Evolutionary conservation across 2,888 invertebrate species (phyloP).

Genomic region (Coenonympha glycerion): DNA sequence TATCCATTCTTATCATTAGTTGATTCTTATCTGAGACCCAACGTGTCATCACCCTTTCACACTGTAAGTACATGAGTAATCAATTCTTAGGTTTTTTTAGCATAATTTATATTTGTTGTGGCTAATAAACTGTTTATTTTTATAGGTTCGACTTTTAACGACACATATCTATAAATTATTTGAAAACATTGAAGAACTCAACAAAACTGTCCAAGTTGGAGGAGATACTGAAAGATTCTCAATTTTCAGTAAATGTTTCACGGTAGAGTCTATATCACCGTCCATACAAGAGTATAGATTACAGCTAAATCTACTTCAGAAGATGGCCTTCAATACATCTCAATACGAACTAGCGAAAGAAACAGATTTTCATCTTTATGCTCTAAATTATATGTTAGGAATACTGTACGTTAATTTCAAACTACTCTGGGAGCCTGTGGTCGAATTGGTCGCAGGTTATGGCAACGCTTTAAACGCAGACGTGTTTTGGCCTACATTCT

Average conservation of each 20-base stretch:
- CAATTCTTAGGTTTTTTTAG: background rate
- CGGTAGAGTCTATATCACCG: conserved; percentile 82
- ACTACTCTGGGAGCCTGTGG: conserved; percentile 89
- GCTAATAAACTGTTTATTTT: background rate
- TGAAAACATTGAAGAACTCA: conserved; percentile 70
- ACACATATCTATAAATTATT: conserved; percentile 84
- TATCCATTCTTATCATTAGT: conserved; percentile 62
- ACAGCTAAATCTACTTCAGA: conserved; percentile 83
- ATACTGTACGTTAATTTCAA: conserved; percentile 90
- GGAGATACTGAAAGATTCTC: conserved; percentile 62
- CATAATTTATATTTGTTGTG: background rate
- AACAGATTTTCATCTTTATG: conserved; percentile 77
- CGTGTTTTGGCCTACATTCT: conserved; percentile 85
- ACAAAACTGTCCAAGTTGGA: conserved; percentile 49
- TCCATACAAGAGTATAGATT: conserved; percentile 88
- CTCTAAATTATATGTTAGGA: conserved; percentile 87
- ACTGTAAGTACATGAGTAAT: conserved; percentile 74
- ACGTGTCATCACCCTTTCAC: conserved; percentile 81
- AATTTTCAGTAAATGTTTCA: conserved; percentile 80
- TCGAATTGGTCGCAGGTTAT: conserved; percentile 84
- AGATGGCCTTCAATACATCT: conserved; percentile 79
- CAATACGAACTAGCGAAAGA: conserved; percentile 75
- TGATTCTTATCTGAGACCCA: conserved; percentile 72
- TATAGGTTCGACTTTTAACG: conserved; percentile 81
- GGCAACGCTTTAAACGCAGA: conserved; percentile 77